Evolutionary conservation across 1,140 invertebrate species (phyloP), one percentile per base, ranked within the genome.

Genomic region (Vanessa atalanta): DNA sequence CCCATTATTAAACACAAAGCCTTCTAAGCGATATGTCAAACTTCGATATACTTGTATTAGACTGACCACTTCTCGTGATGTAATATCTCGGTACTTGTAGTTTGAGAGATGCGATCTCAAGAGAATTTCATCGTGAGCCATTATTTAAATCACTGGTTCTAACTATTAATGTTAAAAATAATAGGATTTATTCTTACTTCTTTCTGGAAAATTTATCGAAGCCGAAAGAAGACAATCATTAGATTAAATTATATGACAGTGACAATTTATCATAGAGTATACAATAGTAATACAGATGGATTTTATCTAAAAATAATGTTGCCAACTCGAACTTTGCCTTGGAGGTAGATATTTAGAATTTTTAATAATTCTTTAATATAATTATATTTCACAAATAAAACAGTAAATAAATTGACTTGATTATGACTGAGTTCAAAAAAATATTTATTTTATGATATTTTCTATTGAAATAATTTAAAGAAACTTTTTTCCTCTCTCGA

Each of bases 1-100:
- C 50, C 98, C 98, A 96, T 98, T 97, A 89, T 98, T 98, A 88
- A 99, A 99, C 37, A 97, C 97, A 97, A 94, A 86, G 82, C 85
- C 89, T 85, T 93, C 91, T 78, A 92, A 87, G 79, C 89, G 81
- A 82, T 89, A 88, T 71, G 94, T 88, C 61, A 99, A 93, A 84
- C 96, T 95, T 84, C 93, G 94, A 88, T 98, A 98, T 70, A 95
- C 91, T 83, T 94, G 93, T 26, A 98, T 92, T 50, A 96, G 94
- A 83, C 92, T 95, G 47, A 95, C 78, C 63, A 98, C 94, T 91
- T 98, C 97, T 82, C 95, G 94, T 81, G 94, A 95, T 12, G 96
- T 96, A 76, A 94, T 93, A 75, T 97, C 96, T 50, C 95, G 94
- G 94, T 97, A 95, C 86, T 95, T 95, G 88, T 98, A 98, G 84